A percentile compares a stretch with the other conserved stretches of the same genome.
Conservation (phyloP, 2,888 invertebrate genomes). For the Drosophila heteroneura region DNA sequence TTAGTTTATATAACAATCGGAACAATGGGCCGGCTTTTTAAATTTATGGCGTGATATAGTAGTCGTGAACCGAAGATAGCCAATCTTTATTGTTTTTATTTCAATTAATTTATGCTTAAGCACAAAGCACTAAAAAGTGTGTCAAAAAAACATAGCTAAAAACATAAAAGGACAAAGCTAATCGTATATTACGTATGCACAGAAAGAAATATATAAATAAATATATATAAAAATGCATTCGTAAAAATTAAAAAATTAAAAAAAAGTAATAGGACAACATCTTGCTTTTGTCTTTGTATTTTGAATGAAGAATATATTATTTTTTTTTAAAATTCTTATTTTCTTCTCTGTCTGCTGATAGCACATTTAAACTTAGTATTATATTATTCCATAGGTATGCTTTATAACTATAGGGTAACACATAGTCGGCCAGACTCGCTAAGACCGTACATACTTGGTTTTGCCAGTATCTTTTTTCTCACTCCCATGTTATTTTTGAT, state of each 20-base stretch:
- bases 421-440: background rate
- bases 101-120: background rate
- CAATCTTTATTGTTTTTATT: background rate
- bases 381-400: background rate
- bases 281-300: background rate
- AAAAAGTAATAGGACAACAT: background rate
- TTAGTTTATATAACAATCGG: background rate
- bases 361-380: background rate
- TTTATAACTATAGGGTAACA: background rate
- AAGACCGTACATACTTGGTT: background rate
- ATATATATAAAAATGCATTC: background rate
- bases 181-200: too few relatives aligned
- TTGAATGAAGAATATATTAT: background rate
- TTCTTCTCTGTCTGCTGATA: background rate
- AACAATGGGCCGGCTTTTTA: too few relatives aligned
- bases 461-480: background rate
- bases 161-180: too few relatives aligned
- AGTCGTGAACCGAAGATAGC: too few relatives aligned
- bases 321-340: background rate
- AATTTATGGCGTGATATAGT: too few relatives aligned
- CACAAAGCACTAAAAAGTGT: background rate
- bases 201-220: background rate
- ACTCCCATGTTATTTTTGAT: conserved; percentile 33
- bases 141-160: background rate
- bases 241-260: background rate